Evolutionary conservation across 2,888 invertebrate species (phyloP).

Genomic region (Parnassius orleans): DNA sequence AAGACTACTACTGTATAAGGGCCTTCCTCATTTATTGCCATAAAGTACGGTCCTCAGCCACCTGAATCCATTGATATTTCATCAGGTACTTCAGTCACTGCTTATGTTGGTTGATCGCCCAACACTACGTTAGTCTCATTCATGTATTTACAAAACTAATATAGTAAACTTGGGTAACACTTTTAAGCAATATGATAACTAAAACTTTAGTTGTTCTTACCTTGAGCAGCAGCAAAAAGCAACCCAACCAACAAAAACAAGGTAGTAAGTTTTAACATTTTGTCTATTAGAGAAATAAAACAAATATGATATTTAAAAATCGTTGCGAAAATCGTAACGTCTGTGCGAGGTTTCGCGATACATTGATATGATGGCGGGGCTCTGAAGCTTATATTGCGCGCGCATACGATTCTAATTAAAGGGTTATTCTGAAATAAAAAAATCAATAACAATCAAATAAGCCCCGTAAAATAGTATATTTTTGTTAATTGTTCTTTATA

Average conservation of each 20-base stretch:
- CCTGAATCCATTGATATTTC: too few relatives aligned
- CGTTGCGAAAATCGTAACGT: slow-evolving; percentile 22
- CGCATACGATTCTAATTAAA: slow-evolving; percentile 23
- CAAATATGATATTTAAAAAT: background rate
- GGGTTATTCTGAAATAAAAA: slow-evolving; percentile 16
- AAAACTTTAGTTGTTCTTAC: background rate
- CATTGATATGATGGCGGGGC: slow-evolving; percentile 21
- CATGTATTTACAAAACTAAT: too few relatives aligned
- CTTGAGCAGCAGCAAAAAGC: slow-evolving; percentile 6
- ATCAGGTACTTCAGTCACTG: too few relatives aligned
- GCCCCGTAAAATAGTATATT: too few relatives aligned
- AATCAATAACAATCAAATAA: too few relatives aligned
- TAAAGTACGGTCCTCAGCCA: too few relatives aligned
- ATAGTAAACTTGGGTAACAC: too few relatives aligned
- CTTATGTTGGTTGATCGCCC: too few relatives aligned
- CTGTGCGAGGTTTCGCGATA: slow-evolving; percentile 30
- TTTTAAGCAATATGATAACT: background rate
- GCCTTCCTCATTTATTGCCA: too few relatives aligned
- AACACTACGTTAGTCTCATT: too few relatives aligned
- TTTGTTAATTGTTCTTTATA: too few relatives aligned
- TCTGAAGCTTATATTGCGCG: slow-evolving; percentile 31
- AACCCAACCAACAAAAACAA: slow-evolving; percentile 20
- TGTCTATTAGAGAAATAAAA: slow-evolving; percentile 1
- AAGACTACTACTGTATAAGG: too few relatives aligned
- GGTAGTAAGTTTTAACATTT: slow-evolving; percentile 17